Evolutionary conservation across 2,113 vertebrate genomes (phyloP).

Genomic region (Cygnus buccinator): DNA sequence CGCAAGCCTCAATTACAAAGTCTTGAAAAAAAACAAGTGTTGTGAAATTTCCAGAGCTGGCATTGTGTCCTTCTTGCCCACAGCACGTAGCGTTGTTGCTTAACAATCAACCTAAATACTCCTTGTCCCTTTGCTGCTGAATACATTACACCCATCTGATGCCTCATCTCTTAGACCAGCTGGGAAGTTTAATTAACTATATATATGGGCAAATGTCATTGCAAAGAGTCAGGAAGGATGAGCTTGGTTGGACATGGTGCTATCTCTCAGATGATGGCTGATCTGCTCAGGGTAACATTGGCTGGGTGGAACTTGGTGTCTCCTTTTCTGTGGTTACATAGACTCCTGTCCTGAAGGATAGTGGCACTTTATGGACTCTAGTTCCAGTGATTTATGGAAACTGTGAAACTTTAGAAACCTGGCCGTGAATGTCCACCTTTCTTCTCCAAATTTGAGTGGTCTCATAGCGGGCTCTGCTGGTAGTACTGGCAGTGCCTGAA

Average conservation of each 20-base stretch:
- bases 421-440: slow-evolving; percentile 28
- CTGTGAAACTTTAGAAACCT: neutral
- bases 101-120: slow-evolving; percentile 66
- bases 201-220: neutral
- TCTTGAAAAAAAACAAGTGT: slow-evolving; percentile 22
- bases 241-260: neutral
- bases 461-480: slow-evolving; percentile 63
- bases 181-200: slow-evolving; percentile 18
- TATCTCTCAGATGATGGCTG: neutral
- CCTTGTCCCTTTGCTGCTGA: slow-evolving; percentile 11
- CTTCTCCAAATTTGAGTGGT: slow-evolving; percentile 47
- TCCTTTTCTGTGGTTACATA: neutral
- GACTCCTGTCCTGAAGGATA: neutral
- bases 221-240: neutral
- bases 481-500: slow-evolving; percentile 29
- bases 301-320: fast-evolving
- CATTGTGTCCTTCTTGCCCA: slow-evolving; percentile 53
- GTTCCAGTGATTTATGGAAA: neutral
- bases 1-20: slow-evolving; percentile 55
- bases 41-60: slow-evolving; percentile 54
- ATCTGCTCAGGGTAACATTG: neutral
- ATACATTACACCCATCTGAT: neutral
- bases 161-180: neutral
- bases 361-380: neutral
- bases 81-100: slow-evolving; percentile 55